Base-by-base conservation (phyloP, 2,888 invertebrate species). In the Plebejus anna region DNA sequence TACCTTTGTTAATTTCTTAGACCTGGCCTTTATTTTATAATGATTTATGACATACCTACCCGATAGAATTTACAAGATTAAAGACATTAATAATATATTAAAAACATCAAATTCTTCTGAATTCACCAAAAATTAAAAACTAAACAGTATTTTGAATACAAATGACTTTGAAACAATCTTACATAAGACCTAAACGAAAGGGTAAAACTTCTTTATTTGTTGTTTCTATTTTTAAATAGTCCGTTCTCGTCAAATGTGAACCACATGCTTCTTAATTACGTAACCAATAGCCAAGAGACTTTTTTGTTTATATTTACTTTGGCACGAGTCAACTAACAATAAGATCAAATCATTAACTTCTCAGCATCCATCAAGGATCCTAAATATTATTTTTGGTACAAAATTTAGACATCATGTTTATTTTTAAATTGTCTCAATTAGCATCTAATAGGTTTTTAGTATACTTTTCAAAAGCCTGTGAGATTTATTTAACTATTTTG, bases 291-390 rank as follows among this genome's bases (percentile, higher is more conserved):
- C 80, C 79, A 79, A 82, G 79, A 80, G 81, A 80, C 79, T 77
- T 80, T 81, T 81, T 81, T 82, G 83, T 84, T 81, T 82, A 81
- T 84, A 84, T 86, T 86, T 86, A 82, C 81, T 81, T 84, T 84
- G 83, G 84, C 84, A 83, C 83, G 82, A 82, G 82, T 80, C 80
- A 78, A 75, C 78, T 75, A 57, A 78, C 75, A 22, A 22, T 61
- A 75, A 76, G 75, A 77, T 79, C 76, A 78, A 80, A 79, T 79
- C 79, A 80, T 80, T 78, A 79, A 79, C 78, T 78, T 79, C 80
- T 81, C 77, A 80, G 79, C 80, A 79, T 81, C 80, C 79, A 78
- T 80, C 79, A 78, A 79, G 73, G 71, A 77, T 16, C 66, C 1
- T 32, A 78, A 77, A 16, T 77, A 75, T 77, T 78, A 75, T 66